Percentiles rank a stretch among this genome's conserved stretches.
These are phyloP conservation scores for Upupa epops DNA, from an alignment of 2,113 vertebrate species.

Conservation along the genomic window DNA sequence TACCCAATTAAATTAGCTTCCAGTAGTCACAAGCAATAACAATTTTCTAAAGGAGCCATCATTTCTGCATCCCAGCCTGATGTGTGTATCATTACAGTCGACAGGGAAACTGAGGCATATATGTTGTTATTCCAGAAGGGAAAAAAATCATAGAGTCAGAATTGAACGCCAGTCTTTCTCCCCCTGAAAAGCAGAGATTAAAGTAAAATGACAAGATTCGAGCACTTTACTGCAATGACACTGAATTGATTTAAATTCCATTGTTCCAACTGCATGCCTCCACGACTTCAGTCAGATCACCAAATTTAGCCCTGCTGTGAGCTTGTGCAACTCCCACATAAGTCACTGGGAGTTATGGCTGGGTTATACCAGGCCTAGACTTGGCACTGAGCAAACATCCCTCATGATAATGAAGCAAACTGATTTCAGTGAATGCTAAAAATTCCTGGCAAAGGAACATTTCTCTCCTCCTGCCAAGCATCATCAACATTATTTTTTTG, in stretches of 20 bases:
- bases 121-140: not conserved
- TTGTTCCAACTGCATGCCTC: slow-evolving; percentile 67
- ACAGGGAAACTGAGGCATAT: slow-evolving; percentile 34
- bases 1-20: not conserved
- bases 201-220: slow-evolving; percentile 61
- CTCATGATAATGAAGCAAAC: slow-evolving; percentile 69
- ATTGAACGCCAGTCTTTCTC: not conserved
- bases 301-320: slow-evolving; percentile 59
- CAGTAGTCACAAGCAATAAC: not conserved
- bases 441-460: slow-evolving; percentile 62
- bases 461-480: slow-evolving; percentile 67
- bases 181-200: slow-evolving; percentile 37
- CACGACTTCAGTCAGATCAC: slow-evolving; percentile 35
- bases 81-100: not conserved
- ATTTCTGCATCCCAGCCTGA: fast-evolving
- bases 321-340: slow-evolving; percentile 54
- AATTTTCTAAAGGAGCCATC: not conserved
- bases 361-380: slow-evolving; percentile 53
- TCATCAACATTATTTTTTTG: slow-evolving; percentile 75
- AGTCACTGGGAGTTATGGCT: slow-evolving; percentile 61
- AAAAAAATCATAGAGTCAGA: not conserved
- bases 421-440: slow-evolving; percentile 63
- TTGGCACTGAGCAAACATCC: slow-evolving; percentile 64
- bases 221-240: slow-evolving; percentile 55
- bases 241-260: slow-evolving; percentile 69